Conservation (phyloP, 2,113 vertebrate species). For the Euleptes europaea region DNA sequence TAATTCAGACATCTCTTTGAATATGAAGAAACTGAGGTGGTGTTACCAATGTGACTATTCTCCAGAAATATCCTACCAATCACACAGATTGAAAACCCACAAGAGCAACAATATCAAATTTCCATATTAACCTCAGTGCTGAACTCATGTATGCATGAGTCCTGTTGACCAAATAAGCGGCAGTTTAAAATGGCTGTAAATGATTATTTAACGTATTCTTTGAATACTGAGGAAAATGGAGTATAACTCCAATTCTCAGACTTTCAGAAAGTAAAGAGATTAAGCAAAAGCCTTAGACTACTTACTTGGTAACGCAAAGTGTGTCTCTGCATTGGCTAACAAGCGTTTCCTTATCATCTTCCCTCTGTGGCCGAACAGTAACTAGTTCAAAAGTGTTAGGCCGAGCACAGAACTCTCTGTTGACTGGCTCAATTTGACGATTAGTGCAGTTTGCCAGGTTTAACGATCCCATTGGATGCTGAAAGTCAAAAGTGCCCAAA, state of each 20-base stretch:
- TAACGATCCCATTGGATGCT: slow-evolving; percentile 91
- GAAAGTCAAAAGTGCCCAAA: slow-evolving; percentile 22
- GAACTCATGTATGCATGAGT: neutral
- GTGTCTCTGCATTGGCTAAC: slow-evolving; percentile 93
- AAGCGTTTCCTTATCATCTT: slow-evolving; percentile 91
- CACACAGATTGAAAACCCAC: neutral
- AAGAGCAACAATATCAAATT: neutral
- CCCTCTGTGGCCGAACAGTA: slow-evolving; percentile 89
- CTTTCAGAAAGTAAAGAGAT: neutral
- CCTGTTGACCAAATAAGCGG: neutral
- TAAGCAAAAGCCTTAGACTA: neutral
- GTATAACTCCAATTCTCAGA: too few species aligned
- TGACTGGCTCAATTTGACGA: slow-evolving; percentile 87
- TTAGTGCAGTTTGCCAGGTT: slow-evolving; percentile 93
- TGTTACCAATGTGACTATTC: neutral
- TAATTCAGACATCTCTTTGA: neutral
- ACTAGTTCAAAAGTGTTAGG: slow-evolving; percentile 95
- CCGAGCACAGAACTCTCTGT: slow-evolving; percentile 94
- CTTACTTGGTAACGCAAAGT: slow-evolving; percentile 96
- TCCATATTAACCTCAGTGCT: neutral
- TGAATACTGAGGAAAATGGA: too few species aligned
- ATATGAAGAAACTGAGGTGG: neutral
- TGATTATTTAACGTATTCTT: too few species aligned
- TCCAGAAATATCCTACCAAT: neutral
- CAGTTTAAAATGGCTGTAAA: neutral